Evolutionary conservation across 2,888 invertebrate species (phyloP).

Genomic region (Leptopterna dolabrata): DNA sequence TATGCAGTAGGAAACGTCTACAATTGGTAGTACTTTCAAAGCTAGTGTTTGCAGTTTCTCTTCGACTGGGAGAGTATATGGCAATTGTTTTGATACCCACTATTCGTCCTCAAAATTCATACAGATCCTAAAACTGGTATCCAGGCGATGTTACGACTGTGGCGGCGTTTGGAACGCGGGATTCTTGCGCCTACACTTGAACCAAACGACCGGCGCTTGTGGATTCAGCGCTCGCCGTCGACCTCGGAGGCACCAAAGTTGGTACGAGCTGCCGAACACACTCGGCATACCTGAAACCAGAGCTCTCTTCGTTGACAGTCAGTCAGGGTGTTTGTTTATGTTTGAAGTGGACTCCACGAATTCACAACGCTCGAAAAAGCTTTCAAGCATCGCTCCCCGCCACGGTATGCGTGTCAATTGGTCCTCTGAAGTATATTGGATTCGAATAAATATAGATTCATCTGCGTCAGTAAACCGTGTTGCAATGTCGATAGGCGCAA

Average conservation of each 20-base stretch:
- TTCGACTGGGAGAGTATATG: too few relatives aligned
- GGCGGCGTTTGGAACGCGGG: background rate
- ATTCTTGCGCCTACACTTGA: background rate
- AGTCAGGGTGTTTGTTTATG: slow-evolving; percentile 21
- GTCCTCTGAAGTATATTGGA: background rate
- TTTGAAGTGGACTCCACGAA: background rate
- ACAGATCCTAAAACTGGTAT: too few relatives aligned
- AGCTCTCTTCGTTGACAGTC: slow-evolving; percentile 6
- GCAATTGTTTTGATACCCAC: too few relatives aligned
- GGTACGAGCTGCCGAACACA: slow-evolving; percentile 14
- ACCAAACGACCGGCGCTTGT: background rate
- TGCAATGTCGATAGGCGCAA: background rate
- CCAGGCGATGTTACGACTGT: background rate
- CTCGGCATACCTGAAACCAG: slow-evolving; percentile 13
- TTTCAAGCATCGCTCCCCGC: background rate
- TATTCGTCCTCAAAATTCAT: too few relatives aligned
- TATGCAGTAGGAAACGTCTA: too few relatives aligned
- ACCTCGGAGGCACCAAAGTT: slow-evolving; percentile 32
- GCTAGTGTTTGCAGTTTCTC: too few relatives aligned
- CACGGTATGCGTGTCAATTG: slow-evolving; percentile 7
- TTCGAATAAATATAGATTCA: background rate
- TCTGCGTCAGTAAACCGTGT: slow-evolving; percentile 14
- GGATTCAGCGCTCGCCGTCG: background rate
- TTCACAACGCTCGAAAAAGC: slow-evolving; percentile 1
- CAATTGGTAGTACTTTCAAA: too few relatives aligned